Conservation (phyloP, 2,888 invertebrate genomes). For the Folsomia manolachei region DNA sequence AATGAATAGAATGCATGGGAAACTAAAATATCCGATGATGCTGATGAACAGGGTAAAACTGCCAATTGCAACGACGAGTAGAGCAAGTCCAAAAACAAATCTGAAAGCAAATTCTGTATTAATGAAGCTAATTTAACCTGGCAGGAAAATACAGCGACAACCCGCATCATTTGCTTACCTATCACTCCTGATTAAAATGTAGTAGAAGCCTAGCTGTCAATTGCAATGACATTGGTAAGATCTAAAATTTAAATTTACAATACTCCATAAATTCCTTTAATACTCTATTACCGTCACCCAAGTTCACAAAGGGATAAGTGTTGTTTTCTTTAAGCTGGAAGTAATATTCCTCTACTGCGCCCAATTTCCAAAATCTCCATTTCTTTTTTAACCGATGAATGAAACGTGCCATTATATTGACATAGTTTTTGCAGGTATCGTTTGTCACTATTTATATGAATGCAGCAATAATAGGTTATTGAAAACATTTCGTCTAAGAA, state of each 20-base stretch:
- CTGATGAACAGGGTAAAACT: background rate
- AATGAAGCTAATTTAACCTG: too few species aligned
- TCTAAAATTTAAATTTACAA: too few species aligned
- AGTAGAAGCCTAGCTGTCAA: background rate
- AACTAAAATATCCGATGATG: background rate
- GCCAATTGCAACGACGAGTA: background rate
- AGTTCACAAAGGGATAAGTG: background rate
- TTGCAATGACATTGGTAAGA: background rate
- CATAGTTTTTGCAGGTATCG: too few species aligned
- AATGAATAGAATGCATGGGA: background rate
- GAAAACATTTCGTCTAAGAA: too few species aligned
- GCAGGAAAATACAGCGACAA: too few species aligned
- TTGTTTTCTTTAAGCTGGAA: background rate
- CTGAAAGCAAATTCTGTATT: too few species aligned
- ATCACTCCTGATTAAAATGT: background rate
- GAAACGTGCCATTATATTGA: too few species aligned
- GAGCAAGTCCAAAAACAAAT: background rate
- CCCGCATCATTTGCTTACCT: too few species aligned
- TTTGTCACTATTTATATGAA: too few species aligned
- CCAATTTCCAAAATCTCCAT: background rate
- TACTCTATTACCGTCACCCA: background rate
- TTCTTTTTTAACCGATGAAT: background rate
- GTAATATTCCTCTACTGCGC: background rate
- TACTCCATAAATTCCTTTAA: too few species aligned
- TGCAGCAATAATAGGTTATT: too few species aligned